Conservation (phyloP, 1,140 invertebrate species). For the Platorchestia sp. region DNA sequence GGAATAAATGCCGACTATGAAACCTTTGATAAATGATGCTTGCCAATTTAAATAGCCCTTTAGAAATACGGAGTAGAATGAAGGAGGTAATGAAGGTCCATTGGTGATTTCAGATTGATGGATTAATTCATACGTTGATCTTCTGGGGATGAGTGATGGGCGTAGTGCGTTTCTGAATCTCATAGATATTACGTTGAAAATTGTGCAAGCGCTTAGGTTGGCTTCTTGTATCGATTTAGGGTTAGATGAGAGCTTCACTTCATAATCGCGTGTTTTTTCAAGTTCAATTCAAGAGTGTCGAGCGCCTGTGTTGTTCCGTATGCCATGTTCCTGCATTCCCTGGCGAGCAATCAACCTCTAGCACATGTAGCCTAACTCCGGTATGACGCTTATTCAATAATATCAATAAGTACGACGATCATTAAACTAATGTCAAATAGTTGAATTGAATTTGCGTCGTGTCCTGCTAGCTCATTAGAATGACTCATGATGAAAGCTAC, state of each 20-base stretch:
- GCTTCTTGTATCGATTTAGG: neutral
- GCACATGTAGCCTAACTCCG: neutral
- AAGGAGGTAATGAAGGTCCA: slow-evolving; percentile 54
- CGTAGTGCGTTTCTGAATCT: neutral
- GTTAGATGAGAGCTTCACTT: neutral
- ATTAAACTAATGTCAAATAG: slow-evolving; percentile 50
- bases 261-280: neutral
- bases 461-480: slow-evolving; percentile 40
- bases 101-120: slow-evolving; percentile 51
- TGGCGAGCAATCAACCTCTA: neutral
- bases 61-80: slow-evolving; percentile 54
- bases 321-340: neutral
- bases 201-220: neutral
- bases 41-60: slow-evolving; percentile 55
- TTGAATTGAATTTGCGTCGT: slow-evolving; percentile 52
- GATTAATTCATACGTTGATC: slow-evolving; percentile 52
- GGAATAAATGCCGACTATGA: slow-evolving; percentile 54
- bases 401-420: slow-evolving; percentile 41
- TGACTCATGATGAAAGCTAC: slow-evolving; percentile 41
- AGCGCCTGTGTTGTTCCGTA: neutral
- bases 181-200: neutral
- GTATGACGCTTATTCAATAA: slow-evolving; percentile 50
- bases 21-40: slow-evolving; percentile 55
- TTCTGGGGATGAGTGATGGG: slow-evolving; percentile 26
- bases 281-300: neutral